Evolutionary conservation across 2,113 vertebrate species (phyloP).

Genomic region (Pseudolaguvia tuberculata): DNA sequence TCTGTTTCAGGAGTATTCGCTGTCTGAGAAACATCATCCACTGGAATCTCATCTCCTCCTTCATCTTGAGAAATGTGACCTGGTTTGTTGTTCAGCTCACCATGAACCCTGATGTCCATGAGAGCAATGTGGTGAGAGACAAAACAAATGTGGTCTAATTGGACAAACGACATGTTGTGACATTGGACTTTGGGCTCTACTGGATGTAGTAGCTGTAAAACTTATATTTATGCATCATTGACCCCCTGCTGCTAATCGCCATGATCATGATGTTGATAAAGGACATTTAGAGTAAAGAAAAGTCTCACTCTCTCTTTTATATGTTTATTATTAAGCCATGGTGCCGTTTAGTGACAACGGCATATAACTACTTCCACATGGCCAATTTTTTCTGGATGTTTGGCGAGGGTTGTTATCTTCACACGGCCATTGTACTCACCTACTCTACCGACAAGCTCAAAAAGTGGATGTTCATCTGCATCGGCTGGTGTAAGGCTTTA

Average conservation of each 20-base stretch:
- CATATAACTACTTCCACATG: slow-evolving; percentile 97
- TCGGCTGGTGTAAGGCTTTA: slow-evolving; percentile 87
- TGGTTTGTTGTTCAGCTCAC: slow-evolving; percentile 85
- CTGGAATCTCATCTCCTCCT: slow-evolving; percentile 85
- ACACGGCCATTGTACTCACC: slow-evolving; percentile 95
- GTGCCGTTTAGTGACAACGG: slow-evolving; percentile 90
- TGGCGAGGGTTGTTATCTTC: slow-evolving; percentile 94
- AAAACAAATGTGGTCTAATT: background rate
- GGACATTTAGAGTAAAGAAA: background rate
- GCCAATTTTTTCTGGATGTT: slow-evolving; percentile 99
- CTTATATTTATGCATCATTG: slow-evolving; percentile 24
- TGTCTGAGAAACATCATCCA: slow-evolving; percentile 86
- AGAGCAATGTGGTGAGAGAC: slow-evolving; percentile 78
- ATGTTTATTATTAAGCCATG: slow-evolving; percentile 69
- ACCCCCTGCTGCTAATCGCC: background rate
- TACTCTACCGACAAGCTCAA: slow-evolving; percentile 95
- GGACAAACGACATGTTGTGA: background rate
- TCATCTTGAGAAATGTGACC: slow-evolving; percentile 79
- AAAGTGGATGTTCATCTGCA: slow-evolving; percentile 99
- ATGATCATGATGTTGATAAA: slow-evolving; percentile 5
- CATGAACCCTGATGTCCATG: slow-evolving; percentile 79
- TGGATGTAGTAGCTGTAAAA: background rate
- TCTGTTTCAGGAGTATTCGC: slow-evolving; percentile 73
- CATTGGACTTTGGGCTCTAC: background rate
- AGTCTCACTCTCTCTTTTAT: background rate